Conservation (phyloP, 2,113 vertebrate genomes). For the Neodon shergylaensis region DNA sequence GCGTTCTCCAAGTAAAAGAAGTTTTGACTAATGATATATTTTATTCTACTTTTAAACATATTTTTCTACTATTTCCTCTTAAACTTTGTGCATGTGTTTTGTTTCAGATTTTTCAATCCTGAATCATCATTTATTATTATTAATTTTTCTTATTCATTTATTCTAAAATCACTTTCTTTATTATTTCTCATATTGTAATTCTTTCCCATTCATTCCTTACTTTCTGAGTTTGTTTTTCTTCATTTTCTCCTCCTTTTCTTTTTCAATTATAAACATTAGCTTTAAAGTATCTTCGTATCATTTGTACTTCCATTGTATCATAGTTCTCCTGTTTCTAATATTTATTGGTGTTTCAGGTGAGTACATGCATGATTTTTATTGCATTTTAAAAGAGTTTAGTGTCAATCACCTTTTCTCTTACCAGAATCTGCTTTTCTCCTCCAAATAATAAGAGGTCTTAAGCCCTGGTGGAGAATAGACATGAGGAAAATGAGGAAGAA, state of each 20-base stretch:
- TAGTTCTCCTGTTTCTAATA: background rate
- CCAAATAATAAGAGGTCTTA: background rate
- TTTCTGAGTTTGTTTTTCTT: background rate
- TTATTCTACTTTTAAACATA: background rate
- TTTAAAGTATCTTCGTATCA: background rate
- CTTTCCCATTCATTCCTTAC: background rate
- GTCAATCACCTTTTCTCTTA: background rate
- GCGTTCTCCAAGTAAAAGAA: background rate
- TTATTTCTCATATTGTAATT: background rate
- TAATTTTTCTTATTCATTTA: background rate
- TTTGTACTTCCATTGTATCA: background rate
- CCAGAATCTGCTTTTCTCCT: background rate
- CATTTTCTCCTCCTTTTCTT: no score
- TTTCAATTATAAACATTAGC: background rate
- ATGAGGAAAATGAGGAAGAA: background rate
- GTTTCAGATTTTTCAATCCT: background rate
- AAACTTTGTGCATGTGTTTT: background rate
- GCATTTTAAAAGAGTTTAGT: background rate
- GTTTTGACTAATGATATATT: background rate
- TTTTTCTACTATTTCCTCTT: background rate
- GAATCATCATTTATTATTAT: background rate
- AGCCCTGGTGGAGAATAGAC: background rate
- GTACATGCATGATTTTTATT: background rate
- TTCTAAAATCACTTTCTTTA: background rate
- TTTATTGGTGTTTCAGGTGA: background rate